Base-by-base conservation (phyloP, 2,888 invertebrate species). In the Acronicta psi region DNA sequence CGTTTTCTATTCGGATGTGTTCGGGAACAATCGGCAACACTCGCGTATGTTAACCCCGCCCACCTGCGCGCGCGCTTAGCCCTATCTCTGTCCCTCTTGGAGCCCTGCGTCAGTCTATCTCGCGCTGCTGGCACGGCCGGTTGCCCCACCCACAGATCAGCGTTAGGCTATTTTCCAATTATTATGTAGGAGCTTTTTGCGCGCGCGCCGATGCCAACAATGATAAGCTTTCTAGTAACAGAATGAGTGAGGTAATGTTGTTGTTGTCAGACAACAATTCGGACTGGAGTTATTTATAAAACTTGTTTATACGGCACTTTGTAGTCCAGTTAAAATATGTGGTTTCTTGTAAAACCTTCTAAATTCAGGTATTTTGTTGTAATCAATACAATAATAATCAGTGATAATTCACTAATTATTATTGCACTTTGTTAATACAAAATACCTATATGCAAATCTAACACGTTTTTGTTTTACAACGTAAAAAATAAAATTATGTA, bases 111-210 rank as follows among this genome's bases (percentile, higher is more conserved):
- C 75, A 76, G 75, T 84, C 81, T 73, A 74, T 90, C 89, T 89
- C 90, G 59, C 49, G 75, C 79, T 54, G 60, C 67, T 73, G 76
- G 69, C 50, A 71, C 73, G 77, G 75, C 61, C 73, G 71, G 76
- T 77, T 80, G 88, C 90, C 88, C 85, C 92, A 80, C 93, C 92
- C 88, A 90, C 87, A 73, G 72, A 77, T 81, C 78, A 81, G 72
- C 80, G 85, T 86, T 88, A 86, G 87, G 85, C 82, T 86, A 86
- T 90, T 91, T 92, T 93, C 91, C 92, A 91, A 92, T 92, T 90
- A 92, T 91, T 90, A 87, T 87, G 84, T 86, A 79, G 84, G 75
- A 89, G 91, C 90, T 93, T 93, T 93, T 92, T 90, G 90, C 88
- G 77, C 79, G 72, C 75, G 81, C 84, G 81, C 73, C 80, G 89